Percentiles rank a stretch among this genome's conserved stretches.
phyloP scores from a whole-genome alignment of 2,888 invertebrate genomes.

The Nysson spinosus region DNA sequence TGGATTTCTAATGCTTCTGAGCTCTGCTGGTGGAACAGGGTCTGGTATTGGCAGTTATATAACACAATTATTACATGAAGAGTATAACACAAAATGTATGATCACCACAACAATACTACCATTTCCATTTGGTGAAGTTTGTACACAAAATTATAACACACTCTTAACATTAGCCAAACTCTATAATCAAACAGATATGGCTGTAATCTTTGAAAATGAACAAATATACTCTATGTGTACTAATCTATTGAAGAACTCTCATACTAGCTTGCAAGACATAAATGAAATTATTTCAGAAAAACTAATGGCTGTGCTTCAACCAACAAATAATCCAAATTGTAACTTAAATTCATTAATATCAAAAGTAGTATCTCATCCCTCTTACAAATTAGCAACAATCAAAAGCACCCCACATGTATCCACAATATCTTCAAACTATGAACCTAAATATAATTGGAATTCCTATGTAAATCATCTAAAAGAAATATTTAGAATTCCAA shows the following conservation, averaged over 20 bases:
- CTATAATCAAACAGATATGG: constrained; percentile 75
- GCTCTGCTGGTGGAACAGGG: constrained; percentile 80
- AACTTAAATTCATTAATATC: constrained; percentile 69
- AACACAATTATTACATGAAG: constrained; percentile 75
- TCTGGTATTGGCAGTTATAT: constrained; percentile 79
- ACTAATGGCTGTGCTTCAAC: constrained; percentile 77
- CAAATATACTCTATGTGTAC: constrained; percentile 75
- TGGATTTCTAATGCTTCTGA: constrained; percentile 77
- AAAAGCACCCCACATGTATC: constrained; percentile 75
- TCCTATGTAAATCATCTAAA: constrained; percentile 69
- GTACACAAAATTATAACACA: constrained; percentile 79
- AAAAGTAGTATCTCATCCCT: constrained; percentile 77
- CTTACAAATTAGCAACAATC: constrained; percentile 78
- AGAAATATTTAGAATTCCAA: constrained; percentile 63
- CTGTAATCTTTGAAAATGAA: constrained; percentile 79
- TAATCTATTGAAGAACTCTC: constrained; percentile 66
- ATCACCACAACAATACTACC: constrained; percentile 77
- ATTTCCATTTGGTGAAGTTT: constrained; percentile 78
- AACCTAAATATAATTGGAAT: constrained; percentile 75
- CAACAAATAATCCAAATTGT: constrained; percentile 66
- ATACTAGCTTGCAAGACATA: constrained; percentile 74
- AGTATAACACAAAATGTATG: constrained; percentile 78
- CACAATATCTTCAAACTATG: constrained; percentile 67
- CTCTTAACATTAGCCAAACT: constrained; percentile 78
- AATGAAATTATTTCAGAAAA: constrained; percentile 78